Evolutionary conservation across 1,140 invertebrate genomes (phyloP).

Genomic region (Galleria mellonella): DNA sequence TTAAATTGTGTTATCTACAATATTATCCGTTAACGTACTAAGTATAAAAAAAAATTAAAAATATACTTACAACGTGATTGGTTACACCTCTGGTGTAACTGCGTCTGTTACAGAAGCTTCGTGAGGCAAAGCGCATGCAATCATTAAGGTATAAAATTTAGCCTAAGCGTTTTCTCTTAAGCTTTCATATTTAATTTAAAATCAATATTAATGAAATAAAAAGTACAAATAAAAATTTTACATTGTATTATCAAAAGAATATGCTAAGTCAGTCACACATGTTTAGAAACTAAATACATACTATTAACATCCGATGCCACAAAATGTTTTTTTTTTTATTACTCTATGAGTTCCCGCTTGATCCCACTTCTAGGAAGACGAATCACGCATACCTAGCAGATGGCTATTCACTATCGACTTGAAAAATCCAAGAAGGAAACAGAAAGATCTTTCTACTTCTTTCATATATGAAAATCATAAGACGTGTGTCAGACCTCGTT

Average conservation of each 20-base stretch:
- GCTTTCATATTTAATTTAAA: background rate
- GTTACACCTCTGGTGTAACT: background rate
- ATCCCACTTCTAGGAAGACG: too few relatives aligned
- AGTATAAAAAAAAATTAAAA: constrained; percentile 14
- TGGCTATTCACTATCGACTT: too few relatives aligned
- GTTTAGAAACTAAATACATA: constrained; percentile 34
- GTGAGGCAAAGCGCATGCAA: constrained; percentile 40
- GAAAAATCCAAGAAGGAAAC: too few relatives aligned
- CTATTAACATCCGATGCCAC: too few relatives aligned
- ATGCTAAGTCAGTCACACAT: constrained; percentile 64
- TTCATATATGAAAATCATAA: too few relatives aligned
- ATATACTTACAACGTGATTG: constrained; percentile 33
- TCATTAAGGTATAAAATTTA: constrained; percentile 5
- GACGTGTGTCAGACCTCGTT: too few relatives aligned
- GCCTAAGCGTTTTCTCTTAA: background rate
- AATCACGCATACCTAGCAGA: too few relatives aligned
- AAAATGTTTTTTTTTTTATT: too few relatives aligned
- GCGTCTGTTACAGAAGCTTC: constrained; percentile 24
- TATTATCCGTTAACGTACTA: too few relatives aligned
- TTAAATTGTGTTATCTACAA: too few relatives aligned
- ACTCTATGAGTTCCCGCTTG: too few relatives aligned
- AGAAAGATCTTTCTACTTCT: too few relatives aligned
- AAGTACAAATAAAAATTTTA: constrained; percentile 13
- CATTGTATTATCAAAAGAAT: constrained; percentile 34
- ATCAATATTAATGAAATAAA: constrained; percentile 3